These are phyloP conservation scores for Silurus lanzhouensis DNA, from an alignment of 2,797 vertebrate species.

Conservation along the genomic window DNA sequence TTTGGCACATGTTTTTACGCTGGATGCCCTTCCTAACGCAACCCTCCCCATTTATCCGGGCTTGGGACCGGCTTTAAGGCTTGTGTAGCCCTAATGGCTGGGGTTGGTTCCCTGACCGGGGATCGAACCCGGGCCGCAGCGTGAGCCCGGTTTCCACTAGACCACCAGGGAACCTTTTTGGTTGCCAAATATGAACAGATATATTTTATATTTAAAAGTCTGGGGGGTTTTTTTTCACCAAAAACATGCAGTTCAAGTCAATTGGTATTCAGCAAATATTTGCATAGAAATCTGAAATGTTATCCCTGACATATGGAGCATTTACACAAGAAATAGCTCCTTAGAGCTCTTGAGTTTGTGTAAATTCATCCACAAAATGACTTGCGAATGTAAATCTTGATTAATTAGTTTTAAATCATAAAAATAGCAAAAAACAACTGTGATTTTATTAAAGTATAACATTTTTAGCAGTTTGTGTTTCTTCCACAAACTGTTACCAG, in stretches of 20 bases:
- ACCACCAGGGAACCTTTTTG: neutral
- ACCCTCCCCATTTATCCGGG: too few species aligned
- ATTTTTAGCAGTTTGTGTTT: too few species aligned
- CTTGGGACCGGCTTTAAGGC: too few species aligned
- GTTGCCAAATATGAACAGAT: neutral
- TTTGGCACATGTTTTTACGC: too few species aligned
- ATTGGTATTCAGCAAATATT: conserved; percentile 7
- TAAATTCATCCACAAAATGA: neutral
- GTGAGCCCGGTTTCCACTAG: too few species aligned
- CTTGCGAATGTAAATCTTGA: neutral
- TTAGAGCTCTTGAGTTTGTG: neutral
- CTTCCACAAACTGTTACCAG: too few species aligned
- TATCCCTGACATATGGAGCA: too few species aligned
- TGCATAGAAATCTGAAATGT: neutral
- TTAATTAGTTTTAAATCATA: neutral
- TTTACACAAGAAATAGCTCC: neutral
- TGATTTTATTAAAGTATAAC: neutral
- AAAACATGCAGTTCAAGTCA: neutral
- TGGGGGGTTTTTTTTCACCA: neutral
- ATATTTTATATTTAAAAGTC: neutral
- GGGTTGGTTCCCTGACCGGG: too few species aligned
- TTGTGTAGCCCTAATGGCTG: too few species aligned
- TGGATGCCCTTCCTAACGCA: too few species aligned
- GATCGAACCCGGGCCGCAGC: too few species aligned
- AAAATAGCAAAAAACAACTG: too few species aligned